Evolutionary conservation across 30 jellyfish, hydroid and myxozoan species (phyloP).

Genomic region (Cassiopea xamachana): DNA sequence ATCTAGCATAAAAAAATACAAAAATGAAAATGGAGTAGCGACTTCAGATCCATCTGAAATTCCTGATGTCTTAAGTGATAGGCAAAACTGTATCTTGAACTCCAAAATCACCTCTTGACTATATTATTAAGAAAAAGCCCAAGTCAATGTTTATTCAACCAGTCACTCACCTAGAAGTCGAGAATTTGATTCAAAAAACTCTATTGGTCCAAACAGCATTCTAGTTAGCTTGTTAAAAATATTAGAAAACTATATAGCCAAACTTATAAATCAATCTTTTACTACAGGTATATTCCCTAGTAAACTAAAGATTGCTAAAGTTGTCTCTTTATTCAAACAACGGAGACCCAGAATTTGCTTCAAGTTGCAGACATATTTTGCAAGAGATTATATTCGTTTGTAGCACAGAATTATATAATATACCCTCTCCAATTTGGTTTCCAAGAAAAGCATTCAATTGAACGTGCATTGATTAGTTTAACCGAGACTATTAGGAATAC

Average conservation of each 20-base stretch:
- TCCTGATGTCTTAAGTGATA: slow-evolving; percentile 26
- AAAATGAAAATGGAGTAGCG: slow-evolving; percentile 10
- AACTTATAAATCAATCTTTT: slow-evolving; percentile 45
- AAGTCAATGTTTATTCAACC: slow-evolving; percentile 6
- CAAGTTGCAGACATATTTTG: slow-evolving; percentile 27
- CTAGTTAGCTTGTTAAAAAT: slow-evolving; percentile 50
- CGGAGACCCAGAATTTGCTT: slow-evolving; percentile 38
- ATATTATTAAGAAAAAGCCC: not conserved
- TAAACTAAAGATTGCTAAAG: slow-evolving; percentile 55
- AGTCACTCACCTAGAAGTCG: too few species aligned
- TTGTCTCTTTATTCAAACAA: slow-evolving; percentile 50
- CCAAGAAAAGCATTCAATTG: slow-evolving; percentile 41
- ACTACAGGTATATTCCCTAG: slow-evolving; percentile 40
- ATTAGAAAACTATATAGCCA: slow-evolving; percentile 21
- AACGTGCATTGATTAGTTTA: slow-evolving; percentile 54
- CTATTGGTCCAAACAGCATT: slow-evolving; percentile 47
- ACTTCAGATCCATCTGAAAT: not conserved
- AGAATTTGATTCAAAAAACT: slow-evolving; percentile 2
- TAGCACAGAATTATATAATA: slow-evolving; percentile 5
- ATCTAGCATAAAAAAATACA: not conserved
- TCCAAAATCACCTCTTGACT: slow-evolving; percentile 36
- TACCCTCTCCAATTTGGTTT: slow-evolving; percentile 65
- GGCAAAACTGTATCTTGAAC: slow-evolving; percentile 13
- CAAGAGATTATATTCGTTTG: not conserved
- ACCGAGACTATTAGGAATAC: slow-evolving; percentile 59